These are phyloP conservation scores for Notoglanidium macrostoma DNA, from an alignment of 2,797 vertebrate genomes.

Conservation along the genomic window DNA sequence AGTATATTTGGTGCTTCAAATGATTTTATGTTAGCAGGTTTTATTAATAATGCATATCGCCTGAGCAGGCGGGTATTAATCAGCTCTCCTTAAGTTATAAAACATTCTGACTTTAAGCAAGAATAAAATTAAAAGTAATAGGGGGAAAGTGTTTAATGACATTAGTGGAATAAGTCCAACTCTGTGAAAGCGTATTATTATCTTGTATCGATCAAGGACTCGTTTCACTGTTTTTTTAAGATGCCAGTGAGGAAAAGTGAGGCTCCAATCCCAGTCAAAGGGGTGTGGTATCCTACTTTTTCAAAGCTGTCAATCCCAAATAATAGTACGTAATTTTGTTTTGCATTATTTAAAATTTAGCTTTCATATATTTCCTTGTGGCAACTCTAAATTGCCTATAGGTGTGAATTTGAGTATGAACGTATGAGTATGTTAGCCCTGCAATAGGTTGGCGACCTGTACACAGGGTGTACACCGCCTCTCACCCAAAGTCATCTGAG, in stretches of 20 bases:
- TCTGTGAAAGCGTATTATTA: slow-evolving; percentile 1
- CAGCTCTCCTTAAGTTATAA: not conserved
- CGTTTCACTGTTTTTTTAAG: not conserved
- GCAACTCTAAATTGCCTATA: no score
- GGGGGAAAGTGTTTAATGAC: not conserved
- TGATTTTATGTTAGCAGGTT: not conserved
- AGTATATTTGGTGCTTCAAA: not conserved
- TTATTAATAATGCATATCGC: slow-evolving; percentile 5
- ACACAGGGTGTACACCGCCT: no score
- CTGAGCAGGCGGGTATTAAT: not conserved
- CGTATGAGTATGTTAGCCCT: no score
- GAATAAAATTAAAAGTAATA: slow-evolving; percentile 7
- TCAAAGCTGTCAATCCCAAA: not conserved
- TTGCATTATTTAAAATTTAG: not conserved
- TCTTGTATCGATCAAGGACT: not conserved
- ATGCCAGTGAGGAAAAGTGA: not conserved
- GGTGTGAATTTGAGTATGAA: no score
- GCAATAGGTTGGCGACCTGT: no score
- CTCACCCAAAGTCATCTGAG: no score
- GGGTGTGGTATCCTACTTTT: not conserved
- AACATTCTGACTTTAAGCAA: slow-evolving; percentile 11
- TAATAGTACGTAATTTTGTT: not conserved
- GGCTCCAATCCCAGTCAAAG: not conserved
- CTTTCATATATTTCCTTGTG: not conserved
- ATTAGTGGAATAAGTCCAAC: not conserved